Percentiles rank a stretch among this genome's conserved stretches.
Evolutionary conservation across 2,113 vertebrate genomes (phyloP).

Genomic region (Melanostigma gelatinosum): DNA sequence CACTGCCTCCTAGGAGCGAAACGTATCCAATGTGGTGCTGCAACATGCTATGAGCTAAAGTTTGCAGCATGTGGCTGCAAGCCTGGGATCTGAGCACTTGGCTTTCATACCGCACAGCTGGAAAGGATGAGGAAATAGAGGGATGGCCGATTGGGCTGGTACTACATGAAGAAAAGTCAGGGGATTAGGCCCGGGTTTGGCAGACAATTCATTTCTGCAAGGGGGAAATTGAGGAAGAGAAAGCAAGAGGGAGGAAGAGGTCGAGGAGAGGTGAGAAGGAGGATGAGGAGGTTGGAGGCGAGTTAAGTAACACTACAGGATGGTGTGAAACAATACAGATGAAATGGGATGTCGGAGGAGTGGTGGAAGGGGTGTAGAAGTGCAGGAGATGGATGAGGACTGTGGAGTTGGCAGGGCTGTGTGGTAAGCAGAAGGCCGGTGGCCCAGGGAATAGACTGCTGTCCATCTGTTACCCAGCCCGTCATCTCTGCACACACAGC

Average conservation of each 20-base stretch:
- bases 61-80: conserved; percentile 57
- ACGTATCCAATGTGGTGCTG: conserved; percentile 55
- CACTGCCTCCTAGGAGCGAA: conserved; percentile 57
- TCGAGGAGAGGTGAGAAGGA: conserved; percentile 36
- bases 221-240: conserved; percentile 49
- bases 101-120: conserved; percentile 53
- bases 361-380: conserved; percentile 14
- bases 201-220: conserved; percentile 54
- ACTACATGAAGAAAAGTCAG: conserved; percentile 63
- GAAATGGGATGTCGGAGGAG: conserved; percentile 54
- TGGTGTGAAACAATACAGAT: conserved; percentile 60
- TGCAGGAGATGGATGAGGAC: conserved; percentile 67
- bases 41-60: conserved; percentile 56
- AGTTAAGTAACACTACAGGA: conserved; percentile 47
- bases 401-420: conserved; percentile 69
- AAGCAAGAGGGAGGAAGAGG: conserved; percentile 38
- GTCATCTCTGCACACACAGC: conserved; percentile 73
- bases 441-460: conserved; percentile 80
- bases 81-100: conserved; percentile 55
- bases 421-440: conserved; percentile 77
- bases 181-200: conserved; percentile 70
- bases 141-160: conserved; percentile 46
- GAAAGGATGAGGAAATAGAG: conserved; percentile 51
- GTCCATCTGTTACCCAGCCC: conserved; percentile 79
- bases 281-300: conserved; percentile 27